Conservation (phyloP, 1,140 invertebrate species). For the Hormaphis cornu region DNA sequence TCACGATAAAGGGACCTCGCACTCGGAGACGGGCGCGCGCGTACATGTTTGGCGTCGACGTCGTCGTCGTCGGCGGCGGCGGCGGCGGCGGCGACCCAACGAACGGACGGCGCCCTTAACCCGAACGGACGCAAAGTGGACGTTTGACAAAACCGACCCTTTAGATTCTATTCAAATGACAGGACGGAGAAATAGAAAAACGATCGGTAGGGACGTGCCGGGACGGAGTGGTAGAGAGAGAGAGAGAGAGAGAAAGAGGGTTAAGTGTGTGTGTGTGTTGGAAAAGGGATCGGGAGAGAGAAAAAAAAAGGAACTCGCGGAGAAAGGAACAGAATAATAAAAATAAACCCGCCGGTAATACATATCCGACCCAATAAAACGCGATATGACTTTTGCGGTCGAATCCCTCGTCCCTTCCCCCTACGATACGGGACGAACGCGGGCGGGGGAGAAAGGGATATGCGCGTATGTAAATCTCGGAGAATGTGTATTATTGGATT, state of each 20-base stretch:
- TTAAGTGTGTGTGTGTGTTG: neutral
- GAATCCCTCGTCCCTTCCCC: neutral
- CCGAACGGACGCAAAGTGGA: constrained; percentile 29
- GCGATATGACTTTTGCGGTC: constrained; percentile 29
- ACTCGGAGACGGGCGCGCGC: too few relatives aligned
- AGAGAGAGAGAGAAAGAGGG: neutral
- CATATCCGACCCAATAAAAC: constrained; percentile 29
- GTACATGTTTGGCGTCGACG: neutral
- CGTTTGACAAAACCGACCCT: constrained; percentile 31
- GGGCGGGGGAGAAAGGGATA: neutral
- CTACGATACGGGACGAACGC: neutral
- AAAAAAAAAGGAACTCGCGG: neutral
- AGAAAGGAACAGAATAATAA: constrained; percentile 15
- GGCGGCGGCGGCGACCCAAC: constrained; percentile 2
- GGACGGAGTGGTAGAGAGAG: neutral
- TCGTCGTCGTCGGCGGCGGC: neutral
- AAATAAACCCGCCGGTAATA: constrained; percentile 29
- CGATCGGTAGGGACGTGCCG: neutral
- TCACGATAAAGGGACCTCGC: neutral
- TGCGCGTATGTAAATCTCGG: constrained; percentile 14
- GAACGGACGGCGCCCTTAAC: constrained; percentile 29
- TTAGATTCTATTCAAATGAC: constrained; percentile 29
- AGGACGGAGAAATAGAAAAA: neutral
- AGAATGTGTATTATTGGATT: constrained; percentile 27
- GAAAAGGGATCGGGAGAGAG: neutral